Base-by-base conservation (phyloP, 2,797 vertebrate genomes). In the Meda fulgida region DNA sequence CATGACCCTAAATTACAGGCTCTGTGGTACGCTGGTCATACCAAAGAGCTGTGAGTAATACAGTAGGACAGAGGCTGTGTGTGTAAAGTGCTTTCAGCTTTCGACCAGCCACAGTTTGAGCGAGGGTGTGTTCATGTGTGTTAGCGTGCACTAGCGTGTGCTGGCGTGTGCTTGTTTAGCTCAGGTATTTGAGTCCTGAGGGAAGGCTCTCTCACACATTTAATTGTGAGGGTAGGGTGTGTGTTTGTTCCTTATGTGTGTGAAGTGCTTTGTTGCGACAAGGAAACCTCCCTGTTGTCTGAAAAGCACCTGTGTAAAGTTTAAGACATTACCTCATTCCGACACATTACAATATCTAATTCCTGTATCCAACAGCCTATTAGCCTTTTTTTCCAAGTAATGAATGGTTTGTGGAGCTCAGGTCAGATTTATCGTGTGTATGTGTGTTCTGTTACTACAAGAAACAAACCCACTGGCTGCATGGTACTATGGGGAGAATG, bases 151-250 rank as follows among this genome's bases (percentile, higher is more conserved):
- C 91, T 93, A 94, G 94, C 89, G 85, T 90, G 90, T 90, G 91
- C 88, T 90, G 90, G 84, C 92, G 91, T 90, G 92, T 93, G 91
- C 92, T 91, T 91, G 86, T 91, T 91, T 92, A 90, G 92, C 92
- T 94, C 94, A 94, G 94, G 94, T 96, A 96, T 96, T 92, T 89
- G 92, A 90, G 93, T 93, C 95, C 89, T 58, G 88, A 92, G 94
- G 95, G 91, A 92, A 95, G 91, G 91, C 88, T 73, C 93, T 94
- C 87, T 89, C 63, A 84, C 81, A 75, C 66, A 84, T 36, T 80
- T 48, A 80, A 87, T 73, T 83, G 60, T 82, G 83, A 86, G 70
- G 83, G 60, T 34, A 83, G 85, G 87, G 84, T 80, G 84, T 89
- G 72, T 81, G 80, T 81, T 66, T 80, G 83, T 81, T 86, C 75